These are phyloP conservation scores for Falco punctatus DNA, from an alignment of 2,113 vertebrate species.

Conservation along the genomic window DNA sequence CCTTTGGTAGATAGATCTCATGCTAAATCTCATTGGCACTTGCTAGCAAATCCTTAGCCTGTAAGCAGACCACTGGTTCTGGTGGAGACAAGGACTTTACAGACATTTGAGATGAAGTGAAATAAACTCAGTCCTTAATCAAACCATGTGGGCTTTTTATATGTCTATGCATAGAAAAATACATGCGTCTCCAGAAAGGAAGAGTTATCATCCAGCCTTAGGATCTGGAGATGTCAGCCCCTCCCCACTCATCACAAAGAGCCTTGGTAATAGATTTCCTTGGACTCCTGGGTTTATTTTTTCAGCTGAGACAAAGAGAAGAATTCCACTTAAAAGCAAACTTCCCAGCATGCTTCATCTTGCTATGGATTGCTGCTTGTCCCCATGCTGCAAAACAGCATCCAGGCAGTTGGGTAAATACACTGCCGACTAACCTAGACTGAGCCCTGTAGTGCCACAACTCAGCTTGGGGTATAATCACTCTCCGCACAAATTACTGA, in stretches of 20 bases:
- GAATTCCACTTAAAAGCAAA: neutral
- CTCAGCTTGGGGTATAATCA: rapidly evolving
- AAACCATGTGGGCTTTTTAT: neutral
- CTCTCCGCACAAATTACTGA: neutral
- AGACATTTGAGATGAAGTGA: neutral
- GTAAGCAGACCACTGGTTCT: neutral
- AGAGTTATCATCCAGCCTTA: neutral
- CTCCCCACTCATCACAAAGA: neutral
- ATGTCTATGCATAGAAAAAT: neutral
- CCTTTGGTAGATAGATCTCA: neutral
- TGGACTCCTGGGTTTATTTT: neutral
- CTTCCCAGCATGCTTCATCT: neutral
- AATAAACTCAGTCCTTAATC: neutral
- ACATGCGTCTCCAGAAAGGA: neutral
- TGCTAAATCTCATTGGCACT: neutral
- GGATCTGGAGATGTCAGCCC: neutral
- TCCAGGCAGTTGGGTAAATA: no score
- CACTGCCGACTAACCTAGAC: neutral
- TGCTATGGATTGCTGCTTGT: neutral
- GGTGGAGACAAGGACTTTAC: neutral
- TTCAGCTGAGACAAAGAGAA: neutral
- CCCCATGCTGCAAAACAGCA: neutral
- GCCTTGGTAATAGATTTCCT: neutral
- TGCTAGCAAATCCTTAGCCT: neutral
- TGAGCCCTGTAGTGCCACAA: neutral